These are phyloP conservation scores for Neoseiulus cucumeris DNA, from an alignment of 1,140 invertebrate genomes.

Conservation along the genomic window DNA sequence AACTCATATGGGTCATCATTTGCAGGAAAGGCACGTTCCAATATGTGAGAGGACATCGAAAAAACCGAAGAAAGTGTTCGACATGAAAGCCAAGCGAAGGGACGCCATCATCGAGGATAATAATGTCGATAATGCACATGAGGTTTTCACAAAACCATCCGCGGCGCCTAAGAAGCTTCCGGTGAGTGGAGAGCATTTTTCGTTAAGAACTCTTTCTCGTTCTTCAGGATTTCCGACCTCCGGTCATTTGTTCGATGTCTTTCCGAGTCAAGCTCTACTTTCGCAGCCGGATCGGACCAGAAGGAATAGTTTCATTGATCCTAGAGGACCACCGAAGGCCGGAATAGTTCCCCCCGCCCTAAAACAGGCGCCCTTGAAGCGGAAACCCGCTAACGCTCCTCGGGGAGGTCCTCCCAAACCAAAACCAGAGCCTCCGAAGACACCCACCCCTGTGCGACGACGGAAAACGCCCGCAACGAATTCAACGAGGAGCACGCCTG, in stretches of 20 bases:
- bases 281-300: not conserved
- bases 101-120: not conserved
- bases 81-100: not conserved
- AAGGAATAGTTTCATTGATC: not conserved
- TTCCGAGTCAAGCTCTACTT: not conserved
- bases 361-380: not conserved
- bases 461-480: too few relatives aligned
- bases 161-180: not conserved
- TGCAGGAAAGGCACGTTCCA: not conserved
- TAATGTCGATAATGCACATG: not conserved
- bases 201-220: too few relatives aligned
- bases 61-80: slow-evolving; percentile 4
- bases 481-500: too few relatives aligned
- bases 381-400: not conserved
- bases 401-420: not conserved
- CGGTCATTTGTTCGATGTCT: too few relatives aligned
- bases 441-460: not conserved
- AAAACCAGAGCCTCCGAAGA: not conserved
- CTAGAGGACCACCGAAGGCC: not conserved
- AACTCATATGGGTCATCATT: too few relatives aligned
- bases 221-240: too few relatives aligned
- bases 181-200: too few relatives aligned
- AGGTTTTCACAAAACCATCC: not conserved
- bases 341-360: not conserved
- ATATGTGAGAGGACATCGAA: not conserved